Evolutionary conservation across 1,140 invertebrate genomes (phyloP), one percentile per base, ranked within the genome.

Genomic region (Lerema accius): DNA sequence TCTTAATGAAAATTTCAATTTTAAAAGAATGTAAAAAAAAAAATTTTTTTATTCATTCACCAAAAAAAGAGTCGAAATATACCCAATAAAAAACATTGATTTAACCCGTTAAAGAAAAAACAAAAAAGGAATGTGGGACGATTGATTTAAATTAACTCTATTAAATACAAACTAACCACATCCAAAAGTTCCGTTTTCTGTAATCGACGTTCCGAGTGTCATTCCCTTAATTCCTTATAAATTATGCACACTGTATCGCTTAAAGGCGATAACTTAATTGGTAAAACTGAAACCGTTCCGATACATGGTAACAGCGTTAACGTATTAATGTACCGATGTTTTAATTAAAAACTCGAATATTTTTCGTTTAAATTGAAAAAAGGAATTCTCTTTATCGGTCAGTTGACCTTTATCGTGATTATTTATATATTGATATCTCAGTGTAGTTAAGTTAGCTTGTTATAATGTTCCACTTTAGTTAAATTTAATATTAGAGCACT

Each of bases 341-440:
- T 68, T 68, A 68, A 68, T 68, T 68, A 58, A 68, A 23, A 68
- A 61, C 43, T 23, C 11, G 40, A 32, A 63, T 53, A 56, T 15
- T 39, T 45, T 53, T 53, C 32, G n/a, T 40, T 53, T 53, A 53
- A 53, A 53, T 19, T 40, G 50, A 53, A 53, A 5, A 53, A 35
- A 32, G 9, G 50, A 16, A 23, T 23, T 40, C 4, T 23, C 19
- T 1, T 16, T 40, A 39, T 53, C 19, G 2, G 19, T 35, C 19
- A 13, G 35, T 37, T 53, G 50, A 39, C 17, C 17, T 23, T 53
- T 53, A 53, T 40, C 50, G 17, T 13, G 35, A 40, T 53, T 53
- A 40, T 53, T 53, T 53, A 53, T 40, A 35, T 53, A 40, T 16
- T 39, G 35, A 39, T 40, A 53, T 2, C 19, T 3, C 5, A 23